Base-by-base conservation (phyloP, 2,113 vertebrate genomes). In the Siniperca chuatsi region DNA sequence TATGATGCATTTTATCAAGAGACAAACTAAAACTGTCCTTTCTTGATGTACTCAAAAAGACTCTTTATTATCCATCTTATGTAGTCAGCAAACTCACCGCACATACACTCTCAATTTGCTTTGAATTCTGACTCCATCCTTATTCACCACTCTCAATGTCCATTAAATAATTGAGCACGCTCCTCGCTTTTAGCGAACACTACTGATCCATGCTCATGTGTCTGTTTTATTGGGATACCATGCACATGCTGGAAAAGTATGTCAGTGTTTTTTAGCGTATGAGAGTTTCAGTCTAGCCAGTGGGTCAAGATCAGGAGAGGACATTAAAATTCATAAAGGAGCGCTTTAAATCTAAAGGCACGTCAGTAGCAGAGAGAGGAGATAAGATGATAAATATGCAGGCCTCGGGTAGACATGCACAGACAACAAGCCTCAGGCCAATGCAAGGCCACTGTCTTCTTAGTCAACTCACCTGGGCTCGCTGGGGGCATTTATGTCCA, bases 261-360 rank as follows among this genome's bases (percentile, higher is more conserved):
- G 83, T 79, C 81, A 74, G 64, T 40, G 74, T 73, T 69, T 71
- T 86, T 81, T 15, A 67, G 40, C 2, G 12, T 83, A 25, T 82
- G 37, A 37, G 57, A 79, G 71, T 77, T 87, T 82, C 35, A 20
- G 57, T 75, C 70, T 25, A 20, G 73, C 68, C n/a, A 1, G 20
- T n/a, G 48, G 9, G 88, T 93, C 87, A 87, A 88, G 77, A 87
- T 76, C 86, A 84, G 85, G 54, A 92, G 69, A 60, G 78, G 67
- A 78, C 87, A 92, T 94, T 90, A 93, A 91, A 91, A 92, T 93
- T 93, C 80, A 94, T 88, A 75, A 86, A 80, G 83, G 52, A 44
- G 52, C 0, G 23, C 35, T 84, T 87, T 74, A 72, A 86, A 87
- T 75, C 4, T 33, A 2, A 80, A 86, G 81, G n/a, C 82, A 78